These are phyloP conservation scores for Neodiprion fabricii DNA, from an alignment of 1,140 invertebrate genomes.

Conservation along the genomic window DNA sequence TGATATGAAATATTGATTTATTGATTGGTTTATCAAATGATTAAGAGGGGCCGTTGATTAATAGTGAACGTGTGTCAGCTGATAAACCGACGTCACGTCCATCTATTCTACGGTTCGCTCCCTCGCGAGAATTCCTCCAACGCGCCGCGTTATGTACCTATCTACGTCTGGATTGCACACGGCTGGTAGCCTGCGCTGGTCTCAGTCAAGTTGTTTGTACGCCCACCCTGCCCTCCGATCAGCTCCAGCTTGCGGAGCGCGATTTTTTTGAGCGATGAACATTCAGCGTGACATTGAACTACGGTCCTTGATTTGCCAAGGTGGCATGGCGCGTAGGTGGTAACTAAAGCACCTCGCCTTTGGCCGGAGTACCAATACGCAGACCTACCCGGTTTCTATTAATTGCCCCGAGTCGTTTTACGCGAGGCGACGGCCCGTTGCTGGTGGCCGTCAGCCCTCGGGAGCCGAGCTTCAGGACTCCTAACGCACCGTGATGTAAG, in stretches of 20 bases:
- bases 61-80: slow-evolving; percentile 36
- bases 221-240: no score
- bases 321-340: no score
- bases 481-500: slow-evolving; percentile 6
- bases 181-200: slow-evolving; percentile 39
- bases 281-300: no score
- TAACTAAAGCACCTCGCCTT: no score
- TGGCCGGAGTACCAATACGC: no score
- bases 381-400: slow-evolving; percentile 1
- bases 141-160: slow-evolving; percentile 23
- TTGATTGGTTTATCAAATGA: slow-evolving; percentile 32
- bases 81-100: slow-evolving; percentile 27
- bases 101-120: slow-evolving; percentile 18
- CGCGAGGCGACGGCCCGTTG: background rate
- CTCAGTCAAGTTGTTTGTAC: no score
- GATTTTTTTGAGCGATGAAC: no score
- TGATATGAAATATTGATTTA: slow-evolving; percentile 39
- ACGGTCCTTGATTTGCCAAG: no score
- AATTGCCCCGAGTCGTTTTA: background rate
- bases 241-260: no score
- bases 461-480: background rate
- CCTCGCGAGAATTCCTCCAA: background rate
- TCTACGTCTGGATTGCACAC: slow-evolving; percentile 36
- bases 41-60: slow-evolving; percentile 40
- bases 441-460: background rate